Base-by-base conservation (phyloP, 2,113 vertebrate species). In the Chiloscyllium plagiosum region DNA sequence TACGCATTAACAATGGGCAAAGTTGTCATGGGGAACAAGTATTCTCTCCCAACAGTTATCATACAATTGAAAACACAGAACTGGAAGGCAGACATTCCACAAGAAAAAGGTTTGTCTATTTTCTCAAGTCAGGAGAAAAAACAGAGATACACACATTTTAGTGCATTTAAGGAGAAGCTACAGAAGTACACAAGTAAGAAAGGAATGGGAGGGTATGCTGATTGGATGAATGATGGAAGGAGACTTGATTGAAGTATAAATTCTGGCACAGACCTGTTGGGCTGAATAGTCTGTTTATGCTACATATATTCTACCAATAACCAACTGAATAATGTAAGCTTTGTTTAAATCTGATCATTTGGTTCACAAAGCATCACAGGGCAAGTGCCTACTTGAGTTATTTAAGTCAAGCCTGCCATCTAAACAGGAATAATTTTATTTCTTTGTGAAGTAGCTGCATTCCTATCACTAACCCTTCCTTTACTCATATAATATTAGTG, bases 1-100 rank as follows among this genome's bases (percentile, higher is more conserved):
- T 52, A 52, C 69, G 13, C 69, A 95, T 95, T 76, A 72, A 95
- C 94, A 95, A 95, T 76, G 94, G 94, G 94, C 50, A 95, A 95
- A 95, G 94, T 95, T 95, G 68, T 72, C 69, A 95, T 33, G 68
- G 69, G 47, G 33, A 93, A 93, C 29, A 68, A 76, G 89, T 95
- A 47, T 95, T 50, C 69, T 50, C 69, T 76, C 68, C 47, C 68
- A 52, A 95, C 6, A 95, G 94, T 69, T 95, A 52, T 52, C 69
- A 76, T 52, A 70, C 10, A 72, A 95, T 72, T 95, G 68, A 50
- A 95, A 95, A 72, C 93, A 72, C 42, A 95, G 87, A 65, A 95
- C 69, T 52, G 42, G 66, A 33, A 95, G 94, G 10, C 69, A 72
- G 94, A 15, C 94, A 26, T 95, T 72, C 52, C 61, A 61, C 94